Evolutionary conservation across 2,797 vertebrate genomes (phyloP).

Genomic region (Prionace glauca): DNA sequence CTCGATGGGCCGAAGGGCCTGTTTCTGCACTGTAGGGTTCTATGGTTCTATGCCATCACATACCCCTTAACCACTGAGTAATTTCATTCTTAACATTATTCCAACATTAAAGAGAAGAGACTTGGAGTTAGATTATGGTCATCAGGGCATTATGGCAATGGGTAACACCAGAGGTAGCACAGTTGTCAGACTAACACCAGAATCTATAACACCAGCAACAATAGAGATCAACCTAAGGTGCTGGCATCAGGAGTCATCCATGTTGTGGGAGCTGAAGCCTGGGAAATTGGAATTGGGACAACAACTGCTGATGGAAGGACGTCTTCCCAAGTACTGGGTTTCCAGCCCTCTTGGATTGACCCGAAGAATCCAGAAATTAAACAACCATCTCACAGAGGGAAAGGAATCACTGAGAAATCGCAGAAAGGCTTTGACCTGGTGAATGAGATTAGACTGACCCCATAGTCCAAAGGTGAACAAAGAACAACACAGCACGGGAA

Average conservation of each 20-base stretch:
- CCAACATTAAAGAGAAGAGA: neutral
- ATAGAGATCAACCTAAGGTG: neutral
- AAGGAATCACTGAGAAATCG: neutral
- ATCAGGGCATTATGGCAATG: neutral
- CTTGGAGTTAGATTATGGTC: neutral
- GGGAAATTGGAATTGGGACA: neutral
- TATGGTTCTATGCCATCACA: too few relatives aligned
- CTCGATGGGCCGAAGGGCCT: too few relatives aligned
- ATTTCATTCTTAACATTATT: neutral
- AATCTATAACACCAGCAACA: neutral
- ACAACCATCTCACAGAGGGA: neutral
- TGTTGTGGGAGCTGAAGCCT: neutral
- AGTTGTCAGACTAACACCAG: neutral
- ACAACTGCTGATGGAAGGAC: neutral
- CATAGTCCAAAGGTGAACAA: neutral
- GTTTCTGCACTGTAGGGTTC: too few relatives aligned
- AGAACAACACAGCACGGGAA: too few relatives aligned
- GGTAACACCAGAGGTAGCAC: neutral
- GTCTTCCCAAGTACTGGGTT: neutral
- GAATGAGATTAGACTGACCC: neutral
- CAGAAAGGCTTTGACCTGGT: too few relatives aligned
- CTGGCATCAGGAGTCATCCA: neutral
- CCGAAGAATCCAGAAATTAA: neutral
- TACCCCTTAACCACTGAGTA: neutral
- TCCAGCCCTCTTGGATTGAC: neutral